A percentile compares a stretch with the other conserved stretches of the same genome.
phyloP scores from a whole-genome alignment of 64 coral and sea anemone species.

The Montipora foliosa region DNA sequence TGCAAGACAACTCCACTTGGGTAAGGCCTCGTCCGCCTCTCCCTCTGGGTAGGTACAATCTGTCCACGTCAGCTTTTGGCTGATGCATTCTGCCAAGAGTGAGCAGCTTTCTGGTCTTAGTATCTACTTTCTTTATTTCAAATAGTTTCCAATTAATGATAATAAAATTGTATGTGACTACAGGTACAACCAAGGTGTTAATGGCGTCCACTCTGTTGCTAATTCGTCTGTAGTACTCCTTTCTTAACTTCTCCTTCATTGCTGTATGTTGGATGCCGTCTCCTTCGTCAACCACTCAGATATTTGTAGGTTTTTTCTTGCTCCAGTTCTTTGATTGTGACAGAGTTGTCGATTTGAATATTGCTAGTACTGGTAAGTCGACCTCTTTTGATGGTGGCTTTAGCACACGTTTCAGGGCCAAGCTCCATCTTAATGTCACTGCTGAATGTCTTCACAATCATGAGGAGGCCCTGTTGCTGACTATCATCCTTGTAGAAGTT shows the following conservation, averaged over 20 bases:
- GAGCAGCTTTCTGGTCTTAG: background rate
- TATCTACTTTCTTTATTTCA: background rate
- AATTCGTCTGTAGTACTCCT: constrained; percentile 34
- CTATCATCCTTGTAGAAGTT: background rate
- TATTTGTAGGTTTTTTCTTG: constrained; percentile 10
- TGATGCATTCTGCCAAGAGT: too few species aligned
- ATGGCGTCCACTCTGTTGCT: background rate
- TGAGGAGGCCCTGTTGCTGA: background rate
- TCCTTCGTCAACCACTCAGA: background rate
- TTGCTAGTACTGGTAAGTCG: background rate
- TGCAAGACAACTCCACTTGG: too few species aligned
- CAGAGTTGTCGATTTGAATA: background rate
- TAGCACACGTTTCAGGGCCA: constrained; percentile 1
- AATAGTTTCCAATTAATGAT: constrained; percentile 6
- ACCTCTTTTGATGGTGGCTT: constrained; percentile 10
- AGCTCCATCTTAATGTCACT: constrained; percentile 18
- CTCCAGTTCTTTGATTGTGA: constrained; percentile 17
- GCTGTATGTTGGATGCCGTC: background rate
- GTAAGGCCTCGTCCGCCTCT: too few species aligned
- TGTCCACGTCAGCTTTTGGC: too few species aligned
- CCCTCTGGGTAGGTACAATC: too few species aligned
- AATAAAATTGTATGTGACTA: background rate
- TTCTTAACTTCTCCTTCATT: constrained; percentile 4
- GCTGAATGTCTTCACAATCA: background rate
- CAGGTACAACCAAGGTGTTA: constrained; percentile 10